Percentiles rank a stretch among this genome's conserved stretches.
Evolutionary conservation across 2,888 invertebrate genomes (phyloP).

Genomic region (Himalopsyche anomala): DNA sequence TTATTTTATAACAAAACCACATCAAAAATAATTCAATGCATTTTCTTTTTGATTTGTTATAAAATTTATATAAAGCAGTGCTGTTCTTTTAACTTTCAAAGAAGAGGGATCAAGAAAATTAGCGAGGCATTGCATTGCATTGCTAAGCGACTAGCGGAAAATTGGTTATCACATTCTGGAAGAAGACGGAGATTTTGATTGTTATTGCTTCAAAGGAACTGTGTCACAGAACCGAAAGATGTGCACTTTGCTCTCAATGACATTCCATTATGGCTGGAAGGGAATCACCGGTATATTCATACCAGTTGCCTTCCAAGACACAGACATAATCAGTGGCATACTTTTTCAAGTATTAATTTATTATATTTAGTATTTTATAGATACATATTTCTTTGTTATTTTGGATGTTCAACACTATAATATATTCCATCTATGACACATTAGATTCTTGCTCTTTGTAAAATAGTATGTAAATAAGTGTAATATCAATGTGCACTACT

Average conservation of each 20-base stretch:
- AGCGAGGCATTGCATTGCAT: not conserved
- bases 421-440: too few relatives aligned
- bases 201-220: conserved; percentile 10
- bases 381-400: too few relatives aligned
- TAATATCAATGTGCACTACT: too few relatives aligned
- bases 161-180: conserved; percentile 42
- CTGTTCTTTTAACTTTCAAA: not conserved
- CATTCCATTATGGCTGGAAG: conserved; percentile 34
- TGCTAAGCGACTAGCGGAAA: conserved; percentile 22
- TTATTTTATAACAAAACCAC: too few relatives aligned
- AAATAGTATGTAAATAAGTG: too few relatives aligned
- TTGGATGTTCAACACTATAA: too few relatives aligned
- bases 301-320: not conserved
- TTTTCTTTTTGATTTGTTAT: too few relatives aligned
- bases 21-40: too few relatives aligned
- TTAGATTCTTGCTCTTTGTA: too few relatives aligned
- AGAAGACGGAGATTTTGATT: conserved; percentile 33
- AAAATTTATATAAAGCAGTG: too few relatives aligned
- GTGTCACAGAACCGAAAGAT: conserved; percentile 28
- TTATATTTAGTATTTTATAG: too few relatives aligned
- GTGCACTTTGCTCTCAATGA: conserved; percentile 36
- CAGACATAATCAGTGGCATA: not conserved
- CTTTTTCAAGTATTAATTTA: too few relatives aligned
- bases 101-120: not conserved
- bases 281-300: conserved; percentile 43